These are phyloP conservation scores for Caerostris extrusa DNA, from an alignment of 1,140 invertebrate species.

Conservation along the genomic window DNA sequence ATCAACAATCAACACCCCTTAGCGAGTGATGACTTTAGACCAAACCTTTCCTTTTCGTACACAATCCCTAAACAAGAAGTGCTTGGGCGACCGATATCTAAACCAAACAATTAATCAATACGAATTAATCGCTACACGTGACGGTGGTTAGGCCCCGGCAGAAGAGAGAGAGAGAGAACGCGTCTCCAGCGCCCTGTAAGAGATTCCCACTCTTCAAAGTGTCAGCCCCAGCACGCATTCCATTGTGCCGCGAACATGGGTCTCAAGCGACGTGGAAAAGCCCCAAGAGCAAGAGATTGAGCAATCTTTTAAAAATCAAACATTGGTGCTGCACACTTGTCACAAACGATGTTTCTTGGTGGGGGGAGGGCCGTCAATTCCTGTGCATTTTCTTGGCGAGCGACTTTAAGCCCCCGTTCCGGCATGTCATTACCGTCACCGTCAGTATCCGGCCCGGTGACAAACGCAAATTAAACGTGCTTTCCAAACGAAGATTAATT, in stretches of 20 bases:
- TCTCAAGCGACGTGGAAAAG: background rate
- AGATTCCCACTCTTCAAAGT: background rate
- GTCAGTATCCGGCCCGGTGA: conserved; percentile 71
- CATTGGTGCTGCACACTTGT: conserved; percentile 19
- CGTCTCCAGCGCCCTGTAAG: background rate
- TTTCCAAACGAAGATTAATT: conserved; percentile 76
- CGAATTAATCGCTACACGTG: too few species aligned
- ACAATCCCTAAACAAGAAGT: too few species aligned
- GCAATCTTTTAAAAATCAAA: conserved; percentile 69
- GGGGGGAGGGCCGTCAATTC: conserved; percentile 55
- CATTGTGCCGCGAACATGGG: background rate
- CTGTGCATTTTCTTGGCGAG: conserved; percentile 71
- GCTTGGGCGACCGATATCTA: too few species aligned
- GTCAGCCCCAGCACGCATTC: background rate
- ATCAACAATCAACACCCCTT: too few species aligned
- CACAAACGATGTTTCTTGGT: conserved; percentile 19
- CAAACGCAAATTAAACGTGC: conserved; percentile 76
- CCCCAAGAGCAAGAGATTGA: conserved; percentile 36
- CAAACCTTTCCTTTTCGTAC: too few species aligned
- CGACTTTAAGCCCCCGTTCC: conserved; percentile 59
- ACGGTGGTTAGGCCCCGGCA: too few species aligned
- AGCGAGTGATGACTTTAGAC: too few species aligned
- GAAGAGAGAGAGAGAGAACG: background rate
- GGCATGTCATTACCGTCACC: conserved; percentile 72
- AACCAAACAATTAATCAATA: too few species aligned